Evolutionary conservation across 2,797 vertebrate genomes (phyloP).

Genomic region (Cyclura pinguis): DNA sequence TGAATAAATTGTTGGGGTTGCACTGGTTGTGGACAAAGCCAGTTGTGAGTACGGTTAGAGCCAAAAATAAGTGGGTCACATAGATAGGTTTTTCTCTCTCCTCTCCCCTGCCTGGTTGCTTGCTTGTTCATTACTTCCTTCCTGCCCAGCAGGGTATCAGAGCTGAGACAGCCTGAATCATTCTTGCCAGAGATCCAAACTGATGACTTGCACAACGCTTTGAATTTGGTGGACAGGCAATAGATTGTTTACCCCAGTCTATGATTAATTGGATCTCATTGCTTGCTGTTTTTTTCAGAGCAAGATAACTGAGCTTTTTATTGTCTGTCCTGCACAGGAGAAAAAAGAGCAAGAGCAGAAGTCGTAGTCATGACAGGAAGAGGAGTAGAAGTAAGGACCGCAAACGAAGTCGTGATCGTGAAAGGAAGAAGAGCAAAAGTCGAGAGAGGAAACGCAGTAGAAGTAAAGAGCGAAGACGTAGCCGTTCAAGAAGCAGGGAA

Average conservation of each 20-base stretch:
- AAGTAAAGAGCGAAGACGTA: constrained; percentile 91
- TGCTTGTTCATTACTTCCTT: neutral
- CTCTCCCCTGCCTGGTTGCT: neutral
- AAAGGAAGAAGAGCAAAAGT: constrained; percentile 91
- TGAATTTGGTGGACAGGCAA: neutral
- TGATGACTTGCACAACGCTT: neutral
- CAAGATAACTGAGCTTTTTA: constrained; percentile 33
- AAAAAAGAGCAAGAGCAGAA: constrained; percentile 95
- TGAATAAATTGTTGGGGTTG: neutral
- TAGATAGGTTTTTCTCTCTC: neutral
- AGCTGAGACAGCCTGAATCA: neutral
- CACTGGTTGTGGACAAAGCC: neutral
- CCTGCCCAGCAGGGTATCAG: neutral
- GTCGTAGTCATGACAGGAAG: constrained; percentile 91
- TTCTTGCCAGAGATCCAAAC: neutral
- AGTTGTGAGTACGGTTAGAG: neutral
- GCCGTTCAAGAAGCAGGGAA: constrained; percentile 90
- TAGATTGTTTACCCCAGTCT: neutral
- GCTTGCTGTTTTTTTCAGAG: neutral
- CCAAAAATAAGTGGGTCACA: neutral
- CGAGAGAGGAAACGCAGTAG: constrained; percentile 89
- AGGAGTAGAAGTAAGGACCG: constrained; percentile 89
- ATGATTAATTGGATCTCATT: neutral
- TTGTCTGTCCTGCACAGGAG: constrained; percentile 72
- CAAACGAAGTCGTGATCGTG: constrained; percentile 90